These are phyloP conservation scores for Parambassis ranga DNA, from an alignment of 2,797 vertebrate species.

Conservation along the genomic window DNA sequence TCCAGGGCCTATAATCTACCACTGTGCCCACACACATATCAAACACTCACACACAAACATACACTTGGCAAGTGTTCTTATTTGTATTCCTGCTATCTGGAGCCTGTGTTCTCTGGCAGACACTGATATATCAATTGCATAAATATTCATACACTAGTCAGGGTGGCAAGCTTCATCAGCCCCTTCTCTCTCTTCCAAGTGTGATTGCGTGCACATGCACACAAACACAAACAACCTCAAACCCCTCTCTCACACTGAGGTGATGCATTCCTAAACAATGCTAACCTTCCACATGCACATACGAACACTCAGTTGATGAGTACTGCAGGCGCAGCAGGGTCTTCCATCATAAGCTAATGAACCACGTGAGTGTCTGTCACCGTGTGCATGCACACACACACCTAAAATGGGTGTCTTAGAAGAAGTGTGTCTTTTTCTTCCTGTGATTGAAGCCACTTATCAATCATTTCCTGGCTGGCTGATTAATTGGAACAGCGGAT, in stretches of 20 bases:
- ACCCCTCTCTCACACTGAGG: background rate
- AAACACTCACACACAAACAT: slow-evolving; percentile 27
- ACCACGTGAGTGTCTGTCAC: slow-evolving; percentile 23
- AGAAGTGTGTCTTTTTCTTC: slow-evolving; percentile 11
- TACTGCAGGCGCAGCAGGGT: slow-evolving; percentile 26
- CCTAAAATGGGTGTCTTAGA: background rate
- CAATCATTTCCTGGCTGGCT: slow-evolving; percentile 58
- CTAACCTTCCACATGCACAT: slow-evolving; percentile 15
- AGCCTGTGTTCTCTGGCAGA: slow-evolving; percentile 58
- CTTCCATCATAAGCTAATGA: slow-evolving; percentile 32
- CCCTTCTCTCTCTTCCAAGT: slow-evolving; percentile 11
- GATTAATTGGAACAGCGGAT: slow-evolving; percentile 53
- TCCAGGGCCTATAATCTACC: slow-evolving; percentile 61
- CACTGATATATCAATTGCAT: slow-evolving; percentile 62
- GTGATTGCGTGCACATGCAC: background rate
- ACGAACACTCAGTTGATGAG: slow-evolving; percentile 16
- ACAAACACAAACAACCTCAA: background rate
- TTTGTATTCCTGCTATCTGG: slow-evolving; percentile 73
- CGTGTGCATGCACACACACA: background rate
- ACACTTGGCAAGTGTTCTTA: slow-evolving; percentile 57
- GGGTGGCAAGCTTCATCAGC: slow-evolving; percentile 47
- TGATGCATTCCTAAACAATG: slow-evolving; percentile 24
- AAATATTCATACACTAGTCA: slow-evolving; percentile 71
- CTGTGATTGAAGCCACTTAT: slow-evolving; percentile 52
- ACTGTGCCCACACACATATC: slow-evolving; percentile 49